Percentiles rank a stretch among this genome's conserved stretches.
phyloP scores from a whole-genome alignment of 2,888 invertebrate genomes.

The Caenorhabditis doughertyi region DNA sequence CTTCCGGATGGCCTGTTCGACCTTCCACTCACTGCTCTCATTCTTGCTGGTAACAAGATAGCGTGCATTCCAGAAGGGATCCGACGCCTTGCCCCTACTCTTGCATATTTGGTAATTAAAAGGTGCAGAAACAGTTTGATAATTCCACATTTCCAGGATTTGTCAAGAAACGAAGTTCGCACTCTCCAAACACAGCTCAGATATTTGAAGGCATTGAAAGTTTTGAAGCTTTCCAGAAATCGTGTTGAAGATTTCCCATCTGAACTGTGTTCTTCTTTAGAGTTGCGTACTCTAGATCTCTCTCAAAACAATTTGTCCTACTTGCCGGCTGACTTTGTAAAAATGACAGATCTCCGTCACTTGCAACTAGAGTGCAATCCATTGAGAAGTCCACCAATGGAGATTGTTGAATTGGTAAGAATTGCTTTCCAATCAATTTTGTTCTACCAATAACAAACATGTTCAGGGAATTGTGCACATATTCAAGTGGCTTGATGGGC shows the following conservation, averaged over 20 bases:
- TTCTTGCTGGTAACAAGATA: slow-evolving; percentile 62
- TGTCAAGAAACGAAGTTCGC: slow-evolving; percentile 55
- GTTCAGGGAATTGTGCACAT: slow-evolving; percentile 65
- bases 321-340: slow-evolving; percentile 67
- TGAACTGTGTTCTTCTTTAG: slow-evolving; percentile 64
- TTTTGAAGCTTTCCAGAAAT: slow-evolving; percentile 57
- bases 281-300: slow-evolving; percentile 68
- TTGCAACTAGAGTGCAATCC: slow-evolving; percentile 58
- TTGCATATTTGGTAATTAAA: slow-evolving; percentile 53
- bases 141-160: slow-evolving; percentile 32
- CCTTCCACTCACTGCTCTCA: slow-evolving; percentile 61
- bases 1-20: slow-evolving; percentile 65
- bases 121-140: not conserved
- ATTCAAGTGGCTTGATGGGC: slow-evolving; percentile 67
- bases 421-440: slow-evolving; percentile 40
- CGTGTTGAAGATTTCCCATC: slow-evolving; percentile 56
- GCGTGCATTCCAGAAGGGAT: slow-evolving; percentile 57
- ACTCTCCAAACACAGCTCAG: slow-evolving; percentile 43
- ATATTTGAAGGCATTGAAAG: slow-evolving; percentile 56
- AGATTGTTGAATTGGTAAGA: slow-evolving; percentile 59
- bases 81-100: slow-evolving; percentile 55
- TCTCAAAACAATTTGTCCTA: slow-evolving; percentile 66
- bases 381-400: slow-evolving; percentile 57
- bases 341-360: slow-evolving; percentile 63
- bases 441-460: slow-evolving; percentile 27